phyloP scores from a whole-genome alignment of 2,797 vertebrate genomes.

The Manis javanica region DNA sequence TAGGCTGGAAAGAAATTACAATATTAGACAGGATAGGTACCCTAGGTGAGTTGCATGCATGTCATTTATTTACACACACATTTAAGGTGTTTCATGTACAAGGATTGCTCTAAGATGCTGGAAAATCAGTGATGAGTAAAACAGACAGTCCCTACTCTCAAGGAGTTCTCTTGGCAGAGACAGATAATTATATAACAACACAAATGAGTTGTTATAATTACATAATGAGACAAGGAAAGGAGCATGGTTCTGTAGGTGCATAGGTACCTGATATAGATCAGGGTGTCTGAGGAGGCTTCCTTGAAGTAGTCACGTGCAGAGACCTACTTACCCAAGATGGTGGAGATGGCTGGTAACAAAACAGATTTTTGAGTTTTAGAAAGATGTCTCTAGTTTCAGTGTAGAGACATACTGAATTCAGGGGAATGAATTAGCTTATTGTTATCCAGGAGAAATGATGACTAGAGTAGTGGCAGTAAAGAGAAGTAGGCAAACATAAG shows the following conservation, averaged over 20 bases:
- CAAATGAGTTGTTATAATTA: neutral
- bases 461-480: neutral
- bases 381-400: neutral
- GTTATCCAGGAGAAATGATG: neutral
- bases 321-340: neutral
- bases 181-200: neutral
- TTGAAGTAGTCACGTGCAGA: neutral
- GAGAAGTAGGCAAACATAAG: neutral
- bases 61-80: neutral
- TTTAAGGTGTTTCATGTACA: neutral
- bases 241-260: neutral
- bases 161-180: neutral
- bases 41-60: neutral
- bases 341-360: neutral
- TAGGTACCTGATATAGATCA: neutral
- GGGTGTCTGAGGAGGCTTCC: neutral
- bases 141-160: neutral
- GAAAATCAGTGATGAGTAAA: neutral
- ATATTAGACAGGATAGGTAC: neutral
- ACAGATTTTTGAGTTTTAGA: conserved; percentile 4
- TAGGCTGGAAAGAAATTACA: neutral
- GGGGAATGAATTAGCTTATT: neutral
- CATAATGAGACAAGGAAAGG: neutral
- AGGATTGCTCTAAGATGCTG: neutral
- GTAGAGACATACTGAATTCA: neutral